phyloP scores from a whole-genome alignment of 92 coral and sea anemone genomes.

The Porites evermanni region DNA sequence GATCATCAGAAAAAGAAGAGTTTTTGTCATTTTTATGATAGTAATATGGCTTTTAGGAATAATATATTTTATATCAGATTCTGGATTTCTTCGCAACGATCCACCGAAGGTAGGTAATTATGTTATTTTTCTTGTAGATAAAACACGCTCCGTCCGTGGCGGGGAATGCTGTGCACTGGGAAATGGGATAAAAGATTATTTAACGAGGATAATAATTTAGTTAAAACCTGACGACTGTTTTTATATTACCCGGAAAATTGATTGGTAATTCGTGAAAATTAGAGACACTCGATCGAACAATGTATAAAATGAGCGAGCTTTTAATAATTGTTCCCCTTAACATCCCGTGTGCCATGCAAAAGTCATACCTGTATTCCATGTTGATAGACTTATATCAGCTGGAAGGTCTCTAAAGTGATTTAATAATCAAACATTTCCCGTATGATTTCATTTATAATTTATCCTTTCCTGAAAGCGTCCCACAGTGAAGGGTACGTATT shows the following conservation, averaged over 20 bases:
- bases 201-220: no score
- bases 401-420: no score
- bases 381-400: no score
- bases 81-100: slow-evolving; percentile 57
- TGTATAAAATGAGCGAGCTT: background rate
- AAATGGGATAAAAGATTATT: background rate
- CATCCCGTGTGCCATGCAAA: no score
- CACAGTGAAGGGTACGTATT: no score
- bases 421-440: no score
- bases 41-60: slow-evolving; percentile 74
- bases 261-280: background rate
- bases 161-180: background rate
- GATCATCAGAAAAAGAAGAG: slow-evolving; percentile 77
- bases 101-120: slow-evolving; percentile 74
- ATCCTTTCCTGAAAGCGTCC: no score
- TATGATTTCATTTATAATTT: no score
- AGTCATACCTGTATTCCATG: no score
- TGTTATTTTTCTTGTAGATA: background rate
- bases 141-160: background rate
- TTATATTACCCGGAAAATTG: background rate
- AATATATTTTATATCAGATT: slow-evolving; percentile 78
- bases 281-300: background rate
- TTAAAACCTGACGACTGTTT: background rate
- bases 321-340: no score
- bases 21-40: slow-evolving; percentile 54